Evolutionary conservation across 1,140 invertebrate species (phyloP).

Genomic region (Neodiprion fabricii): DNA sequence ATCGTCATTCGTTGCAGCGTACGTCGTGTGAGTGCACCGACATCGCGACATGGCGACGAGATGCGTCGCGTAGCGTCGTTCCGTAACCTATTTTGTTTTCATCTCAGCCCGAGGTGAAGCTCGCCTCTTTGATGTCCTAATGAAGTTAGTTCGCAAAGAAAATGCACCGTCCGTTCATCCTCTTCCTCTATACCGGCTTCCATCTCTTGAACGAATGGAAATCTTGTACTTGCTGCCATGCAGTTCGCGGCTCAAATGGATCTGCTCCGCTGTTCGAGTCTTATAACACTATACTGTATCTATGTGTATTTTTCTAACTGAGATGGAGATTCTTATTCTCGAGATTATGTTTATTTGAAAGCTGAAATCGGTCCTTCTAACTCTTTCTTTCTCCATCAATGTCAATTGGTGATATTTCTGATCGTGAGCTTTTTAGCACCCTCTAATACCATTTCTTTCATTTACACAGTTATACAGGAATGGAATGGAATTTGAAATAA

Average conservation of each 20-base stretch:
- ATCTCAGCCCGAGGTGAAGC: neutral
- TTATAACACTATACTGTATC: too few species aligned
- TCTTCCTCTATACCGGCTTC: neutral
- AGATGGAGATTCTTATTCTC: too few species aligned
- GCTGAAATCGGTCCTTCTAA: too few species aligned
- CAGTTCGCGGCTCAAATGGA: conserved; percentile 10
- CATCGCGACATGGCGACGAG: neutral
- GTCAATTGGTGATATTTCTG: too few species aligned
- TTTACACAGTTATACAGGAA: too few species aligned
- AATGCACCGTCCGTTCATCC: conserved; percentile 23
- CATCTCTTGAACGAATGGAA: neutral
- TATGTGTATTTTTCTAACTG: too few species aligned
- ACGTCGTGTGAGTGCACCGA: neutral
- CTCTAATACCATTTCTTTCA: too few species aligned
- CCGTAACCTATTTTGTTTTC: conserved; percentile 13
- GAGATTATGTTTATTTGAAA: too few species aligned
- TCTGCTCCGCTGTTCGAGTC: conserved; percentile 21
- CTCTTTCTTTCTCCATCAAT: too few species aligned
- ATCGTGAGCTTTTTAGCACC: too few species aligned
- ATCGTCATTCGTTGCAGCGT: conserved; percentile 8
- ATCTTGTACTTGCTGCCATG: neutral
- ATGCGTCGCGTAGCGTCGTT: neutral
- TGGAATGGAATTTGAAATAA: too few species aligned
- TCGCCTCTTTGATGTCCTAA: conserved; percentile 41
- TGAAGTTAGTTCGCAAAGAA: conserved; percentile 40